These are phyloP conservation scores for Heteractis magnifica DNA, from an alignment of 92 coral and sea anemone species.

Conservation along the genomic window DNA sequence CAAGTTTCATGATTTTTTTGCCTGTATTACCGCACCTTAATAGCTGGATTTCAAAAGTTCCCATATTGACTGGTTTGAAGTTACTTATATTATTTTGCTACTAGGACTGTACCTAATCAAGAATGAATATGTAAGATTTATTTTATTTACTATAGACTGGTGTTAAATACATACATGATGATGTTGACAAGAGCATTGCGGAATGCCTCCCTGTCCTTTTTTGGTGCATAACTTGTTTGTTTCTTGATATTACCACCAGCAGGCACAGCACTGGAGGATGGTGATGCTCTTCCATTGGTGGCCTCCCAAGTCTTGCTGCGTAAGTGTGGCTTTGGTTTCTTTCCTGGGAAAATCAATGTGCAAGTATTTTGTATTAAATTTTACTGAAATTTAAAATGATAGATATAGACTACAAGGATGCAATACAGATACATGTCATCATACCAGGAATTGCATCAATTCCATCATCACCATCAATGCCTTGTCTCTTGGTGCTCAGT, in stretches of 20 bases:
- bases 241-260: slow-evolving; percentile 62
- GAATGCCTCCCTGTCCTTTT: slow-evolving; percentile 96
- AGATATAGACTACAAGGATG: too few species aligned
- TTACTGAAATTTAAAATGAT: neutral
- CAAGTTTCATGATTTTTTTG: too few species aligned
- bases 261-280: slow-evolving; percentile 58
- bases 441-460: slow-evolving; percentile 42
- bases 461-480: slow-evolving; percentile 60
- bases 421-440: neutral
- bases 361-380: neutral
- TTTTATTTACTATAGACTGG: too few species aligned
- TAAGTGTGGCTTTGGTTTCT: slow-evolving; percentile 71
- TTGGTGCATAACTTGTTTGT: slow-evolving; percentile 74
- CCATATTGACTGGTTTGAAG: too few species aligned
- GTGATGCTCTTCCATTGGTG: slow-evolving; percentile 67
- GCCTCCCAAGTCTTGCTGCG: slow-evolving; percentile 97
- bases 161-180: slow-evolving; percentile 62
- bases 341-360: slow-evolving; percentile 12
- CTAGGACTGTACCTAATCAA: too few species aligned
- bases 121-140: too few species aligned
- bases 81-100: too few species aligned
- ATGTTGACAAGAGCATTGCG: slow-evolving; percentile 97
- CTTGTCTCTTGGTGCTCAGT: slow-evolving; percentile 53
- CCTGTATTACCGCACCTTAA: too few species aligned
- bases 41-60: too few species aligned